Conservation (phyloP, 2,797 vertebrate genomes). For the Enteromius trimaculatus region DNA sequence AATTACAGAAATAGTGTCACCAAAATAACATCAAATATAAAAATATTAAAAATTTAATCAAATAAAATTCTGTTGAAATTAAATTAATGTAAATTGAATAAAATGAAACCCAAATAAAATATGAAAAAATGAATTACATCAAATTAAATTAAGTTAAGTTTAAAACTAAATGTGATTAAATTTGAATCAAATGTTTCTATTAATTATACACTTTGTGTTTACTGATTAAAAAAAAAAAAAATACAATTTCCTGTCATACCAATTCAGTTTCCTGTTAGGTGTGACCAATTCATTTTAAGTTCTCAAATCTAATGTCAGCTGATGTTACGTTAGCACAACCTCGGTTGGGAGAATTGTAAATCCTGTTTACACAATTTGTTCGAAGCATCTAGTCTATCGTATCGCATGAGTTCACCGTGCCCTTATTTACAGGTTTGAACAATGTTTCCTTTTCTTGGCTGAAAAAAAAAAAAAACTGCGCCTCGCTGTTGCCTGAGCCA, state of each 20-base stretch:
- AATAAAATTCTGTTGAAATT: neutral
- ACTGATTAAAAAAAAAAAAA: neutral
- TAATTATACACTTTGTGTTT: neutral
- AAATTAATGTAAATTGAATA: neutral
- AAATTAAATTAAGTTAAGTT: neutral
- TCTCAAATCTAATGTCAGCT: neutral
- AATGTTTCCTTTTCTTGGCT: slow-evolving; percentile 5
- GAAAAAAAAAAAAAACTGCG: neutral
- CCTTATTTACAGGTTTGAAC: slow-evolving; percentile 23
- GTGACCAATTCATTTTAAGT: neutral
- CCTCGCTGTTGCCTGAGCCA: neutral
- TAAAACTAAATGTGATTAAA: neutral
- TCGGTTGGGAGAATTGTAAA: neutral
- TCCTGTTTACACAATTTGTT: neutral
- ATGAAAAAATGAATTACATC: neutral
- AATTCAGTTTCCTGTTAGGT: neutral
- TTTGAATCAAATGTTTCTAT: neutral
- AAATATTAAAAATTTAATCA: neutral
- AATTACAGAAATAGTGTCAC: no score
- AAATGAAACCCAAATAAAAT: neutral
- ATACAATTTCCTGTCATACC: neutral
- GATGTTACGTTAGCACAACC: neutral
- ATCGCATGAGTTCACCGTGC: slow-evolving; percentile 14
- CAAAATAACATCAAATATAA: no score
- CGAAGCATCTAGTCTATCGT: neutral